Percentiles rank a stretch among this genome's conserved stretches.
Evolutionary conservation across 1,140 invertebrate species (phyloP).

Genomic region (Holcopasites calliopsidis): DNA sequence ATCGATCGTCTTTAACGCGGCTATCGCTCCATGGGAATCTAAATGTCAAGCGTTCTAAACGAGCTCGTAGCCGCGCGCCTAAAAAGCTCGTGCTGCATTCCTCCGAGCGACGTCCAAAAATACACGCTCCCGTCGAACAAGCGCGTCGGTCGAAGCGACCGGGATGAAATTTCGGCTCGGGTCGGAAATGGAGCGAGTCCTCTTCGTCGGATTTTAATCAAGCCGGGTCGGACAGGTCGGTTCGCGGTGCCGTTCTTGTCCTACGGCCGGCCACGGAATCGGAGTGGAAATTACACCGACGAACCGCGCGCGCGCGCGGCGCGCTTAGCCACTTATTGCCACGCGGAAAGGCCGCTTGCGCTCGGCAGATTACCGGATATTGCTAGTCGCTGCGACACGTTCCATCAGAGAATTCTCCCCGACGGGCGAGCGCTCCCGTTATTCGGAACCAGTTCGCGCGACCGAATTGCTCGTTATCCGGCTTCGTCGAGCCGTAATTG

Average conservation of each 20-base stretch:
- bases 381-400: slow-evolving; percentile 39
- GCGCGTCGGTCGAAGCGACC: not conserved
- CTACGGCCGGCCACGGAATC: too few relatives aligned
- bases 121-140: not conserved
- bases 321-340: too few relatives aligned
- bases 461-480: not conserved
- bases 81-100: not conserved
- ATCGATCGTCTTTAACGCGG: too few relatives aligned
- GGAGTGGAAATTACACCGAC: slow-evolving; percentile 66
- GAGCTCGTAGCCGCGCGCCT: not conserved
- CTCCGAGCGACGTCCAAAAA: not conserved
- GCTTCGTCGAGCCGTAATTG: too few relatives aligned
- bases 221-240: slow-evolving; percentile 57
- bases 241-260: too few relatives aligned
- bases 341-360: slow-evolving; percentile 21
- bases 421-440: not conserved
- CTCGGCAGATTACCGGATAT: slow-evolving; percentile 58
- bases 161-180: not conserved
- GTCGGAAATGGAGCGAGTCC: slow-evolving; percentile 10
- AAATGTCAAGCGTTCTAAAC: slow-evolving; percentile 1
- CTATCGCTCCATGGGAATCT: too few relatives aligned
- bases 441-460: not conserved
- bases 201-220: slow-evolving; percentile 60
- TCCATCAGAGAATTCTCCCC: slow-evolving; percentile 35
- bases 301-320: slow-evolving; percentile 17